Conservation (phyloP, 2,113 vertebrate species). For the Paradoxurus hermaphroditus region DNA sequence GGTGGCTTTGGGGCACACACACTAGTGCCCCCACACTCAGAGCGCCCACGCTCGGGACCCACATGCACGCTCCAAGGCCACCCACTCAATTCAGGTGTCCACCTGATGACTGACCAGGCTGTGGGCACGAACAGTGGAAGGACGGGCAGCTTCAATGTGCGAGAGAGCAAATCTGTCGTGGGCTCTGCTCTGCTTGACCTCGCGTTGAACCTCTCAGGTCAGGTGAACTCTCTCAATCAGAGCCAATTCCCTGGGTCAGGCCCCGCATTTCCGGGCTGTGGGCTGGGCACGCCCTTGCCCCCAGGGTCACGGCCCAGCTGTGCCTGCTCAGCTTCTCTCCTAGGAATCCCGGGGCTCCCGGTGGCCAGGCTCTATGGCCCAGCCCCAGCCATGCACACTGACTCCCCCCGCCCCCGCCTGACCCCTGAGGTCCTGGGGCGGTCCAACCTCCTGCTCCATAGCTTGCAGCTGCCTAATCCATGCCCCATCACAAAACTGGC, state of each 20-base stretch:
- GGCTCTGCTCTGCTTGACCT: neutral
- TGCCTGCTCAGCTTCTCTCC: neutral
- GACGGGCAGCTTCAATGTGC: fast-evolving
- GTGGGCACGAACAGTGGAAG: neutral
- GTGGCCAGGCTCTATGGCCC: neutral
- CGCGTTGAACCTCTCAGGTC: neutral
- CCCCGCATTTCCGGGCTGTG: neutral
- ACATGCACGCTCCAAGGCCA: neutral
- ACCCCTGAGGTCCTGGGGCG: neutral
- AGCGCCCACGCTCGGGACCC: neutral
- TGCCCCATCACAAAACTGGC: neutral
- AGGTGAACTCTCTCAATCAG: neutral
- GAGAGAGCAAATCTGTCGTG: fast-evolving
- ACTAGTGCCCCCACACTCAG: neutral
- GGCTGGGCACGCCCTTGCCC: neutral
- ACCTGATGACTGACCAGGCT: neutral
- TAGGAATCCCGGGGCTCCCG: neutral
- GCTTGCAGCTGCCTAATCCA: neutral
- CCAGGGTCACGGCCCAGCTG: neutral
- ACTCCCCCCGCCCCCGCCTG: neutral
- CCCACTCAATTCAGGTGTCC: neutral
- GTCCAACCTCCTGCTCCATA: neutral
- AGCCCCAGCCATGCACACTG: neutral
- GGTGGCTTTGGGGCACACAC: neutral
- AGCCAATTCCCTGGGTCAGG: neutral